Base-by-base conservation (phyloP, 2,113 vertebrate genomes). In the Amphiprion percula region DNA sequence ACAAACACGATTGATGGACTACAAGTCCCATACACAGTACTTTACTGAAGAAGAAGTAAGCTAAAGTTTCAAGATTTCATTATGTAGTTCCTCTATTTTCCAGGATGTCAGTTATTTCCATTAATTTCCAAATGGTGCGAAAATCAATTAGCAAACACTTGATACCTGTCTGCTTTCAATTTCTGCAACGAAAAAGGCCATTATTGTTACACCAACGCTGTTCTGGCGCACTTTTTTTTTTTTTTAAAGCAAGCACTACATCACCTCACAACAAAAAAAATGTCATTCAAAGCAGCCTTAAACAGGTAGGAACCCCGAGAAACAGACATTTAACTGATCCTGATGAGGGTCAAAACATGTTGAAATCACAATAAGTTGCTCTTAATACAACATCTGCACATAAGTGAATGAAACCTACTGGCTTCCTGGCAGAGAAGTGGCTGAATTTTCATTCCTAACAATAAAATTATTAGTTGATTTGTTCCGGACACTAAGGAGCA, bases 81-180 rank as follows among this genome's bases (percentile, higher is more conserved):
- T 23, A 44, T 54, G 15, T 47, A 16, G 7, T 63, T 68, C 77
- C 59, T 10, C 19, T 37, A 16, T 49, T 71, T 75, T 55, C 50
- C 24, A 49, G 1, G 2, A 54, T 75, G 66, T 39, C 50, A 28
- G 28, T 58, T 58, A 46, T 82, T 76, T 84, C 39, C 24, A 59
- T 69, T 81, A 49, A 67, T 81, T 83, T 87, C 75, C 63, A 84
- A 83, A 80, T 82, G 82, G 74, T 82, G 68, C 79, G 64, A 87
- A 90, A 90, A 84, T 88, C 70, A 89, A 77, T 90, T 83, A 87
- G 74, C 72, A 82, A 58, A 76, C 76, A 79, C 69, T 70, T 84
- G 73, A 84, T 83, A 84, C 67, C 79, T 83, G 86, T 63, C 55
- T 77, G 82, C 59, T 68, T 74, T 79, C 3, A 54, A 81, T 65